Evolutionary conservation across 2,113 vertebrate species (phyloP).

Genomic region (Festucalex cinctus): DNA sequence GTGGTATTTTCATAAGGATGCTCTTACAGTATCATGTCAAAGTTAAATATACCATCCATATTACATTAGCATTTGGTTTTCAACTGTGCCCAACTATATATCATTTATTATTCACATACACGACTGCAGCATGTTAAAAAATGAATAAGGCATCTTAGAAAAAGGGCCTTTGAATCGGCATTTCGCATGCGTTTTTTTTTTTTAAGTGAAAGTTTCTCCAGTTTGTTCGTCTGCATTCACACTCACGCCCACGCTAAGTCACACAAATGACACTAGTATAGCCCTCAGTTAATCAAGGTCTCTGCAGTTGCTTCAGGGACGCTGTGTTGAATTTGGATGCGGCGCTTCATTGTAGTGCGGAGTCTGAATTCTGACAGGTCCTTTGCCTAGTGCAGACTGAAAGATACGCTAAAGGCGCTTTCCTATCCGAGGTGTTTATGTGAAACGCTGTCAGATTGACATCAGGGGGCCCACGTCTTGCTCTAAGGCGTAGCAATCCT

Average conservation of each 20-base stretch:
- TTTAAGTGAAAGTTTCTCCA: constrained; percentile 4
- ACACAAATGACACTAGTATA: constrained; percentile 7
- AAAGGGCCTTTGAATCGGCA: constrained; percentile 45
- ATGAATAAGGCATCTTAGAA: constrained; percentile 63
- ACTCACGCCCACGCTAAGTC: not conserved
- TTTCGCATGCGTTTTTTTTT: constrained; percentile 25
- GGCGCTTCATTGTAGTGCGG: constrained; percentile 21
- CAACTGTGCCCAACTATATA: constrained; percentile 45
- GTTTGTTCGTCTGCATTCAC: constrained; percentile 8
- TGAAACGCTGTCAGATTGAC: constrained; percentile 30
- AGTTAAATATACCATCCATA: constrained; percentile 64
- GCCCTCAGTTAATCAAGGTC: constrained; percentile 26
- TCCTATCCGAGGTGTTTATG: constrained; percentile 38
- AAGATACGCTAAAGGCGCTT: constrained; percentile 41
- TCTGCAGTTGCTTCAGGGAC: constrained; percentile 16
- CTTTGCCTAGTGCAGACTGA: constrained; percentile 24
- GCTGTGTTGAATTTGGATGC: constrained; percentile 34
- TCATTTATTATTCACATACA: constrained; percentile 65
- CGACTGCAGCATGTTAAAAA: constrained; percentile 60
- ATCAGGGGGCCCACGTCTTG: constrained; percentile 24
- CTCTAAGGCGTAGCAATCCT: constrained; percentile 21
- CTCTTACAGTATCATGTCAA: constrained; percentile 14
- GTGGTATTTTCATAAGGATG: constrained; percentile 34
- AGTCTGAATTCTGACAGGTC: constrained; percentile 38
- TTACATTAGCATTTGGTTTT: constrained; percentile 47